Evolutionary conservation across 2,888 invertebrate genomes (phyloP).

Genomic region (Ophion slaviceki): DNA sequence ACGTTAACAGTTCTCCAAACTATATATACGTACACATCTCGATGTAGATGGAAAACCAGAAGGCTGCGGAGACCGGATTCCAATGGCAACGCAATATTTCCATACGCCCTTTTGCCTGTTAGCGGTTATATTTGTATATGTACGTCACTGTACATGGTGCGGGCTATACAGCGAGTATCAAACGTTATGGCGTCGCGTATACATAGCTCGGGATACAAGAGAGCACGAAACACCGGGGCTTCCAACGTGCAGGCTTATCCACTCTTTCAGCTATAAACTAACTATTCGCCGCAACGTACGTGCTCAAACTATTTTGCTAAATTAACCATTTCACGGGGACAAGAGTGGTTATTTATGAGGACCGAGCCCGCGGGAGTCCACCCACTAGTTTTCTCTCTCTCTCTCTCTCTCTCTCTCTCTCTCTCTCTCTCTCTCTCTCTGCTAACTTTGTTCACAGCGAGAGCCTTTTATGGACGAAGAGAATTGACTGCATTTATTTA

Average conservation of each 20-base stretch:
- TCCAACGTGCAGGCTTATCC: conserved; percentile 66
- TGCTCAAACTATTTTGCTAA: conserved; percentile 67
- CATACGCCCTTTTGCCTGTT: conserved; percentile 22
- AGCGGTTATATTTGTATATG: conserved; percentile 7
- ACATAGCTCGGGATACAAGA: conserved; percentile 19
- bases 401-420: not conserved
- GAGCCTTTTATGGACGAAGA: not conserved
- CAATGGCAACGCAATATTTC: not conserved
- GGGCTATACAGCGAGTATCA: conserved; percentile 47
- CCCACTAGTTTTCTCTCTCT: conserved; percentile 7
- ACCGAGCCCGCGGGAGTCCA: conserved; percentile 24
- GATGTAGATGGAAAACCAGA: conserved; percentile 12
- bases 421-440: not conserved
- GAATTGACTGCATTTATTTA: conserved; percentile 1
- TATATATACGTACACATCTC: conserved; percentile 25
- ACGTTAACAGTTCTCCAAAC: conserved; percentile 20
- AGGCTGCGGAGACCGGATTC: not conserved
- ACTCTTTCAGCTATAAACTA: conserved; percentile 59
- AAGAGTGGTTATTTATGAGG: conserved; percentile 61
- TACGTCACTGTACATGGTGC: conserved; percentile 1
- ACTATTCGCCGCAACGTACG: conserved; percentile 52
- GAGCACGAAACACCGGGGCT: conserved; percentile 60
- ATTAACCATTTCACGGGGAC: conserved; percentile 63
- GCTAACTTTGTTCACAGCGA: not conserved
- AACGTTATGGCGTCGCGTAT: conserved; percentile 54